These are phyloP conservation scores for Gryllus longicercus DNA, from an alignment of 2,888 invertebrate species.

Conservation along the genomic window DNA sequence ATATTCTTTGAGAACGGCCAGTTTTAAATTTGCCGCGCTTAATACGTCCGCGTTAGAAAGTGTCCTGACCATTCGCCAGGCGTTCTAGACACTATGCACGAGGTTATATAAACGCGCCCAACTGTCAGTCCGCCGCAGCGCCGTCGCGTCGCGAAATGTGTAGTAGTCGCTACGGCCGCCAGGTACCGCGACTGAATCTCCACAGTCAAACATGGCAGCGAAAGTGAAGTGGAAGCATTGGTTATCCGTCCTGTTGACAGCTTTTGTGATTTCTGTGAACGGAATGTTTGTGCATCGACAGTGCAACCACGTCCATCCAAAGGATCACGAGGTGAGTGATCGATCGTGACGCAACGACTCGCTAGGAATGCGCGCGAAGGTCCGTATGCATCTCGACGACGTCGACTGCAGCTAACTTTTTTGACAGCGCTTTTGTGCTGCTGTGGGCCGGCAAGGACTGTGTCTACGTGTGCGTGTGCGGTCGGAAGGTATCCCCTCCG, in stretches of 20 bases:
- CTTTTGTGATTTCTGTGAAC: slow-evolving; percentile 44
- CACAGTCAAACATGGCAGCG: slow-evolving; percentile 42
- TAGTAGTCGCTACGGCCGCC: slow-evolving; percentile 17
- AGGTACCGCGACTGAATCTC: not conserved
- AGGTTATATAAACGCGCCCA: not conserved
- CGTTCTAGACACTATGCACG: not conserved
- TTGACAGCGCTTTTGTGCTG: too few species aligned
- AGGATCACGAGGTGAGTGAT: slow-evolving; percentile 61
- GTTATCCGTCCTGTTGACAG: slow-evolving; percentile 42
- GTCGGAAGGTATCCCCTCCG: too few species aligned
- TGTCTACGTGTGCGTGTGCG: too few species aligned
- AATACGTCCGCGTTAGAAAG: too few species aligned
- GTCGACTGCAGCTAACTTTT: too few species aligned
- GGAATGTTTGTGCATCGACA: slow-evolving; percentile 46
- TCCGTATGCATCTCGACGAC: too few species aligned
- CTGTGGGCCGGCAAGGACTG: too few species aligned
- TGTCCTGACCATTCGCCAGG: not conserved
- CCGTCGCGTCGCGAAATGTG: slow-evolving; percentile 19
- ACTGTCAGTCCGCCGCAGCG: not conserved
- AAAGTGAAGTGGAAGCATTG: slow-evolving; percentile 47
- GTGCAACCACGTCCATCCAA: slow-evolving; percentile 65
- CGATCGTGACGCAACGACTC: not conserved
- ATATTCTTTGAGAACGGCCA: too few species aligned
- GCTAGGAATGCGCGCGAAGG: not conserved
- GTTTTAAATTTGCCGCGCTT: too few species aligned